These are phyloP conservation scores for Phocoena phocoena DNA, from an alignment of 2,113 vertebrate species.

Conservation along the genomic window DNA sequence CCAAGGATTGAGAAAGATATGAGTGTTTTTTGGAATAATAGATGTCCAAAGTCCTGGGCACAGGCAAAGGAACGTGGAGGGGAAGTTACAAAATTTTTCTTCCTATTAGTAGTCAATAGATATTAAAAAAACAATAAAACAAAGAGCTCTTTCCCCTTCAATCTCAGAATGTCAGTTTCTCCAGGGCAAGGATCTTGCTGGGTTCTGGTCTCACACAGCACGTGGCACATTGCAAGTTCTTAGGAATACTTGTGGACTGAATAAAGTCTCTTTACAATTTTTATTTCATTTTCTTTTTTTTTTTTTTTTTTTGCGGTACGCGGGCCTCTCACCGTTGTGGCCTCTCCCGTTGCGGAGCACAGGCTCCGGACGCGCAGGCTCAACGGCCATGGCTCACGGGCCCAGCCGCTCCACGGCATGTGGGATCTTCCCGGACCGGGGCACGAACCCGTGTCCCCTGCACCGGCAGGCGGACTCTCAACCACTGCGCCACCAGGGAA, in stretches of 20 bases:
- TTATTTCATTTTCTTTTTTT: no score
- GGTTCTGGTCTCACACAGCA: background rate
- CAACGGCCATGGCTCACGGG: no score
- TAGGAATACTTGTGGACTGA: background rate
- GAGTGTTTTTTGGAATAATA: background rate
- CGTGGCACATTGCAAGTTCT: background rate
- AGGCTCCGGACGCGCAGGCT: no score
- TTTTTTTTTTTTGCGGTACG: no score
- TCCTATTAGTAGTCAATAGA: background rate
- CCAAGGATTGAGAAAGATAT: background rate
- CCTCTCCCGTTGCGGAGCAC: no score
- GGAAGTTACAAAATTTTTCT: background rate
- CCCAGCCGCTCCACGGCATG: no score
- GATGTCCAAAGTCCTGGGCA: background rate
- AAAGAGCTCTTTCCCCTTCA: background rate
- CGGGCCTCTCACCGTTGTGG: no score
- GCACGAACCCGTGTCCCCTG: no score
- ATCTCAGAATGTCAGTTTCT: background rate
- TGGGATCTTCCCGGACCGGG: no score
- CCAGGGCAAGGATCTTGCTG: background rate
- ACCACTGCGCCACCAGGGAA: no score
- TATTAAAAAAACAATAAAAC: background rate
- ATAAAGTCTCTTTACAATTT: rapidly evolving
- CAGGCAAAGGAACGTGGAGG: background rate
- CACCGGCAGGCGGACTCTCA: no score